These are phyloP conservation scores for Metridium senile DNA, from an alignment of 92 coral and sea anemone genomes.

Conservation along the genomic window DNA sequence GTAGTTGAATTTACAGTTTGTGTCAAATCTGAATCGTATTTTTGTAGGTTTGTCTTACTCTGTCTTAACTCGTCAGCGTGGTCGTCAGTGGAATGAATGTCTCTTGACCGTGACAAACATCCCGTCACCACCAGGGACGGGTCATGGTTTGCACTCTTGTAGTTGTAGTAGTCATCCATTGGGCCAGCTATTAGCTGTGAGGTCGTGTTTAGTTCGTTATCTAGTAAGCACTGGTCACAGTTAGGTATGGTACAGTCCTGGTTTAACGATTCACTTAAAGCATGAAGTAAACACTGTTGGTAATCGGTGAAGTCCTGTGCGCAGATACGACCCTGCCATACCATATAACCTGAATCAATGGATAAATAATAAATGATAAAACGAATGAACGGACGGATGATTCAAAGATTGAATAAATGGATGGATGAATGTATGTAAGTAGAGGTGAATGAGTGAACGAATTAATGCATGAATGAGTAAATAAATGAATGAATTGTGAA, in stretches of 20 bases:
- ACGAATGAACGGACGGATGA: conserved; percentile 5
- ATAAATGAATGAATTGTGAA: no score
- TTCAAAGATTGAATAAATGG: no score
- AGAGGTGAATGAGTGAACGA: no score
- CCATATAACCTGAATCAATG: conserved; percentile 59
- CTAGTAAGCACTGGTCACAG: conserved; percentile 51
- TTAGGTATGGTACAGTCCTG: conserved; percentile 20
- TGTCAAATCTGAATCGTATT: neutral
- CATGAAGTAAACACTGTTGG: conserved; percentile 49
- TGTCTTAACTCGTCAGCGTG: no score
- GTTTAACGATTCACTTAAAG: conserved; percentile 40
- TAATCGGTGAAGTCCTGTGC: conserved; percentile 48
- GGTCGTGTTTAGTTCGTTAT: conserved; percentile 34
- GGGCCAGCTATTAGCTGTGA: conserved; percentile 1
- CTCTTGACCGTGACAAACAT: conserved; percentile 15
- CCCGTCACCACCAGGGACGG: conserved; percentile 37
- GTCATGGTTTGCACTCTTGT: conserved; percentile 17
- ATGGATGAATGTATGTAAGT: no score
- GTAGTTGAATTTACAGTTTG: conserved; percentile 1
- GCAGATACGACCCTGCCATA: conserved; percentile 77
- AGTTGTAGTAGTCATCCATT: conserved; percentile 5
- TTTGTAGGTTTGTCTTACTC: neutral
- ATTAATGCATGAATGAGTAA: no score
- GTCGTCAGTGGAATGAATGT: neutral
- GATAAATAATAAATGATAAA: neutral